Evolutionary conservation across 2,797 vertebrate species (phyloP).

Genomic region (Chanos chanos): DNA sequence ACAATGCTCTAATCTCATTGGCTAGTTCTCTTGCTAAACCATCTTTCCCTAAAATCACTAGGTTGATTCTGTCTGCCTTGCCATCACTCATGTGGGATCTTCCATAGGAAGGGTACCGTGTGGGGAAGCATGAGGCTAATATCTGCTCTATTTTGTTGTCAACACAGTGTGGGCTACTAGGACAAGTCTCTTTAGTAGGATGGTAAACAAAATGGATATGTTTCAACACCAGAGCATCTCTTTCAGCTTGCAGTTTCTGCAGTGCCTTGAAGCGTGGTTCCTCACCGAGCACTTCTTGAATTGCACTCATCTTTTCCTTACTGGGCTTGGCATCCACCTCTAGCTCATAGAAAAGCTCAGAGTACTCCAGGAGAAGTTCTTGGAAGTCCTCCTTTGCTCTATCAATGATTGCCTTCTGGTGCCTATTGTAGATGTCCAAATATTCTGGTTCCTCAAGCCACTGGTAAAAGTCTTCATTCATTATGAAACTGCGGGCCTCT

Average conservation of each 20-base stretch:
- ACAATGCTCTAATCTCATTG: constrained; percentile 84
- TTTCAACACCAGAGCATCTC: constrained; percentile 82
- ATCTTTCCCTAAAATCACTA: constrained; percentile 84
- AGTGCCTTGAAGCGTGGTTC: constrained; percentile 82
- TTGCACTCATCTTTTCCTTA: constrained; percentile 88
- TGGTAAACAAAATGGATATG: constrained; percentile 88
- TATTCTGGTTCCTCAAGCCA: constrained; percentile 82
- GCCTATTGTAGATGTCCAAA: constrained; percentile 79
- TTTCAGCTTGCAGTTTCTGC: constrained; percentile 82
- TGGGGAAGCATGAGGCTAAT: constrained; percentile 63
- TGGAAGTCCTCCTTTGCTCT: constrained; percentile 84
- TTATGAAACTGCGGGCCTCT: constrained; percentile 84
- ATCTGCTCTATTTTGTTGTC: constrained; percentile 80
- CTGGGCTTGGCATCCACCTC: constrained; percentile 85
- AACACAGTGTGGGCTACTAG: constrained; percentile 71
- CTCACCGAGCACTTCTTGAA: constrained; percentile 82
- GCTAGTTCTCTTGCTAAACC: constrained; percentile 80
- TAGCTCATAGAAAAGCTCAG: constrained; percentile 84
- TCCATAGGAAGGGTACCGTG: constrained; percentile 75
- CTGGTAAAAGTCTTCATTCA: constrained; percentile 84
- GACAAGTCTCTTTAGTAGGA: constrained; percentile 83
- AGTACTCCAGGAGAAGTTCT: constrained; percentile 82
- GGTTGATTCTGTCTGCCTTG: constrained; percentile 74
- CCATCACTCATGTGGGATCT: constrained; percentile 78
- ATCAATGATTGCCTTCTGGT: constrained; percentile 85